Base-by-base conservation (phyloP, 2,888 invertebrate species). In the Camptogramma bilineatum region DNA sequence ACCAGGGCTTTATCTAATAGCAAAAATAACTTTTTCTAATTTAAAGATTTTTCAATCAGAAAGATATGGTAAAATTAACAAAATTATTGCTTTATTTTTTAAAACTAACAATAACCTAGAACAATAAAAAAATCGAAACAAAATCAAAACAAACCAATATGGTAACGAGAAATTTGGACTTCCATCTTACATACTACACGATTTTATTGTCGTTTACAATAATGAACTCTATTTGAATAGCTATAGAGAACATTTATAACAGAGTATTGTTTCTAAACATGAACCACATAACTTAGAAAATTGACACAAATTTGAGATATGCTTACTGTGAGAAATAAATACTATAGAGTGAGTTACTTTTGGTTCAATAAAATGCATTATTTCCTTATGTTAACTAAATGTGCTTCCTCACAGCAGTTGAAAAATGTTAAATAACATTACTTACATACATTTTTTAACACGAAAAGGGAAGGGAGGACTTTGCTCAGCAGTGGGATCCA, bases 301-400 rank as follows among this genome's bases (percentile, higher is more conserved):
- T 51, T 58, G 28, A 50, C 50, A 24, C 44, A 31, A 31, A 31
- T 31, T 28, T 65, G 64, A 44, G 44, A 44, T 44, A 31, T 47
- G 59, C 64, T 64, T 52, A 48, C 68, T 52, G 69, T 67, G 54
- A 68, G 65, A 69, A 68, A 72, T 73, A 60, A 69, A 74, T 73
- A n/a, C n/a, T n/a, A n/a, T 21, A 72, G 70, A 53, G 69, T 76
- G 65, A 73, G 69, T 76, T 72, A 75, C 66, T 78, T 84, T 83
- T 84, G 84, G 84, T 80, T 75, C 64, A 71, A 71, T 65, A 73
- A 84, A 84, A 85, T 84, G 82, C 84, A 83, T 72, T 78, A 76
- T 72, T 79, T 78, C 47, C 69, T 68, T 42, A 16, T n/a, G n/a
- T n/a, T n/a, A n/a, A n/a, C n/a, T n/a, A n/a, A n/a, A n/a, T n/a